phyloP scores from a whole-genome alignment of 1,140 invertebrate genomes.

The Trigoniulus corallinus region DNA sequence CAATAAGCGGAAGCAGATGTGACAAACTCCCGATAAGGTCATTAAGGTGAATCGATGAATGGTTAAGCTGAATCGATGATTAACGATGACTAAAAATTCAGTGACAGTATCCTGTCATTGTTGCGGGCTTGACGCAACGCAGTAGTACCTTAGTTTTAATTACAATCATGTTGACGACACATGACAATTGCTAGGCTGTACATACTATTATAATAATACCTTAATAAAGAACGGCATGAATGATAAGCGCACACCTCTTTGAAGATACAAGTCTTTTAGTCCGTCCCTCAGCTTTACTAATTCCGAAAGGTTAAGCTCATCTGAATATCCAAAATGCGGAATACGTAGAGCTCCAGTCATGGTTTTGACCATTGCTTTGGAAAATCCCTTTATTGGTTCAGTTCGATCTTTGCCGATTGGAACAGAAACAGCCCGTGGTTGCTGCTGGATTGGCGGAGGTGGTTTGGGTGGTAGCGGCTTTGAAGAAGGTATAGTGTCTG shows the following conservation, averaged over 20 bases:
- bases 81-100: too few relatives aligned
- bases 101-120: too few relatives aligned
- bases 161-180: too few relatives aligned
- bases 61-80: too few relatives aligned
- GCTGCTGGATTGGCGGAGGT: conserved; percentile 9
- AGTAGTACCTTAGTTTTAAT: too few relatives aligned
- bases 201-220: conserved; percentile 18
- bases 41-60: too few relatives aligned
- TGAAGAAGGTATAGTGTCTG: conserved; percentile 4
- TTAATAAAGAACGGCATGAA: conserved; percentile 97
- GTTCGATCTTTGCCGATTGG: conserved; percentile 20
- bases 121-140: too few relatives aligned
- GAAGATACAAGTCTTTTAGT: conserved; percentile 45
- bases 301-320: conserved; percentile 70
- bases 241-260: conserved; percentile 59
- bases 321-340: conserved; percentile 69
- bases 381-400: conserved; percentile 51
- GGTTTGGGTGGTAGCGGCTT: conserved; percentile 6
- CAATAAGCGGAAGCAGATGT: too few relatives aligned
- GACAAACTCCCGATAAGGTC: too few relatives aligned
- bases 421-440: conserved; percentile 11
- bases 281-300: conserved; percentile 48
- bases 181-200: not conserved
- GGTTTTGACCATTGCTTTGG: conserved; percentile 84
- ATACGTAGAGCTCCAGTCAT: conserved; percentile 85